Percentiles rank a stretch among this genome's conserved stretches.
Conservation (phyloP, 2,888 invertebrate genomes). For the Sialis fuliginosa region DNA sequence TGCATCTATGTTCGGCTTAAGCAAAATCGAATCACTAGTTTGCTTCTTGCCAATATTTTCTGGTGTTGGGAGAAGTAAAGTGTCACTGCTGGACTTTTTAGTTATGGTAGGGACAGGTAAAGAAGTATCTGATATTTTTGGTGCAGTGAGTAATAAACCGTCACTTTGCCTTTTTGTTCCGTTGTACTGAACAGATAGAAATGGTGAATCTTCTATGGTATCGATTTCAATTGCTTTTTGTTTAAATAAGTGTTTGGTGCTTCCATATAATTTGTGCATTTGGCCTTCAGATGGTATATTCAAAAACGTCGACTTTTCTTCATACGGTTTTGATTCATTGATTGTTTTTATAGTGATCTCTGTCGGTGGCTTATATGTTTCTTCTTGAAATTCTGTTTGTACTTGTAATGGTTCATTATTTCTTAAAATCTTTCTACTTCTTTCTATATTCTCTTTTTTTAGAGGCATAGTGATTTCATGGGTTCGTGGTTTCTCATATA, state of each 20-base stretch:
- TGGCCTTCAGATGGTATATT: constrained; percentile 20
- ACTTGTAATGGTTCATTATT: not conserved
- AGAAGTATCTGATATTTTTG: constrained; percentile 1
- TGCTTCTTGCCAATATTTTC: not conserved
- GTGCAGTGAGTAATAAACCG: constrained; percentile 5
- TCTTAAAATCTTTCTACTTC: not conserved
- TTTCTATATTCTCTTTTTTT: no score
- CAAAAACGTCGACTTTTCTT: constrained; percentile 13
- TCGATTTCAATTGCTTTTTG: constrained; percentile 34
- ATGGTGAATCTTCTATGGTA: constrained; percentile 31
- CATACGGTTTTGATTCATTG: constrained; percentile 1
- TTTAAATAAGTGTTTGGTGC: constrained; percentile 38
- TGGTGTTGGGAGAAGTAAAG: not conserved
- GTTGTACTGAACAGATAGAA: constrained; percentile 18
- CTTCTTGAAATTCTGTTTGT: constrained; percentile 5
- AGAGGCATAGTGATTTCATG: no score
- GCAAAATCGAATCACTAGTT: not conserved
- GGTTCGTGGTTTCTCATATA: constrained; percentile 2
- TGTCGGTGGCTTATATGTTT: constrained; percentile 15
- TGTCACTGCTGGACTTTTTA: constrained; percentile 4
- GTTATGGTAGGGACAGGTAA: constrained; percentile 1
- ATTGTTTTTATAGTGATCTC: constrained; percentile 13
- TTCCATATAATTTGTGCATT: constrained; percentile 24
- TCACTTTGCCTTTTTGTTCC: not conserved
- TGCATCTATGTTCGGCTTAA: not conserved